Base-by-base conservation (phyloP, 2,113 vertebrate species). In the Grammomys dolichurus region DNA sequence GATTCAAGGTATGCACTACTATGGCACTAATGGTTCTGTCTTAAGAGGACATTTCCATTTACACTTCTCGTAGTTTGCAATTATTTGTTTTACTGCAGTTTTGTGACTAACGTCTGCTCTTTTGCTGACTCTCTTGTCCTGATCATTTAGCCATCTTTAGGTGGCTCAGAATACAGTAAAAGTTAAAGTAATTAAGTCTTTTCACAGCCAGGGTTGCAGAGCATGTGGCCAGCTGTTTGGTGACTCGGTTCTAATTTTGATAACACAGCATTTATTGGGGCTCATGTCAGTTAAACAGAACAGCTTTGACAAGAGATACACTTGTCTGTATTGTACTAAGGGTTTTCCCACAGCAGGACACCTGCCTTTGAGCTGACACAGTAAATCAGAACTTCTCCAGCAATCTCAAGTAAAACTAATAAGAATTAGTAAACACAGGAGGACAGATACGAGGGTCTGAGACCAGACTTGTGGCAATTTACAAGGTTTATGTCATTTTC, bases 161-260 rank as follows among this genome's bases (percentile, higher is more conserved):
- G 72, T 95, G 24, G 31, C 36, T 88, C 70, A 60, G 73, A 60
- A 82, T 56, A 11, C 1, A 26, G 26, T 70, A 87, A 93, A 14
- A 5, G 4, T 24, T 94, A 76, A 14, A 7, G 3, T 24, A 93
- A 77, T 9, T 4, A 56, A 87, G 54, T 65, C 54, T 26, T 67
- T 93, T 89, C 48, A 86, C 13, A 13, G 40, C 67, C 56, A 20
- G 20, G 36, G 36, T 5, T 91, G 2, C 36, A 93, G 14, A 95
- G 69, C 78, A 82, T 67, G 85, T 58, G 80, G 8, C 85, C 82
- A 96, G 48, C 10, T 82, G 48, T 93, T 85, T 89, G 75, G 87
- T 33, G 70, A 94, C 46, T 93, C 40, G 65, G 80, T 82, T 60
- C 56, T 85, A 91, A 94, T 89, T 96, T 58, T 78, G 16, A 94